Evolutionary conservation across 2,888 invertebrate genomes (phyloP).

Genomic region (Eudemis profundana): DNA sequence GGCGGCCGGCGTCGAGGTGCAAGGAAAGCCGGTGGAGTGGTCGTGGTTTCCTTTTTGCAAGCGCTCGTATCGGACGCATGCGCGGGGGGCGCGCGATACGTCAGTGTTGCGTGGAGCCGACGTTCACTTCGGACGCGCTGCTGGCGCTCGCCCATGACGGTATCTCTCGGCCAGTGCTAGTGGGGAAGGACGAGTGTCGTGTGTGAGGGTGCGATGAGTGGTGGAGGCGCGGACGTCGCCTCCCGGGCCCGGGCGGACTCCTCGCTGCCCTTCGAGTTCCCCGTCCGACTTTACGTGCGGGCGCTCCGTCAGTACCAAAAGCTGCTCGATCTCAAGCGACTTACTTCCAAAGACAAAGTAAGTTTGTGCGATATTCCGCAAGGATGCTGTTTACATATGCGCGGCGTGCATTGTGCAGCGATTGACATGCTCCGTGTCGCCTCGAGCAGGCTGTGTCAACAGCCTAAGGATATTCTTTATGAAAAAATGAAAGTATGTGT

Average conservation of each 20-base stretch:
- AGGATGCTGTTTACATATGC: conserved; percentile 37
- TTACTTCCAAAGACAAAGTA: conserved; percentile 83
- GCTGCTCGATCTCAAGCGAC: conserved; percentile 84
- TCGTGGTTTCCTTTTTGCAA: conserved; percentile 78
- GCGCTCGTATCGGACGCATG: conserved; percentile 70
- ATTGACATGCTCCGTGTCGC: not conserved
- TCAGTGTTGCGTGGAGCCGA: conserved; percentile 79
- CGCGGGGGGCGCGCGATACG: conserved; percentile 68
- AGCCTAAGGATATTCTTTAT: not conserved
- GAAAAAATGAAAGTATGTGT: not conserved
- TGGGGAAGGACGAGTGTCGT: conserved; percentile 65
- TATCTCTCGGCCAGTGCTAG: conserved; percentile 59
- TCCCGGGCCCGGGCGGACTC: conserved; percentile 67
- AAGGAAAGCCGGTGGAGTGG: conserved; percentile 77
- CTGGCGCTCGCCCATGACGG: conserved; percentile 65
- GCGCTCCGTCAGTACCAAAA: conserved; percentile 87
- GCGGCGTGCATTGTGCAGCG: conserved; percentile 12
- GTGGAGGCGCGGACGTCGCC: conserved; percentile 73
- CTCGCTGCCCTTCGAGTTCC: conserved; percentile 66
- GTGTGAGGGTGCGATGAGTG: conserved; percentile 55
- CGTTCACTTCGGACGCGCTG: conserved; percentile 84
- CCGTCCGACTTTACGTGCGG: conserved; percentile 84
- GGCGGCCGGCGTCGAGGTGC: conserved; percentile 57
- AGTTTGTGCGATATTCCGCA: conserved; percentile 54
- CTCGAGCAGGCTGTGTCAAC: not conserved